Evolutionary conservation across 2,888 invertebrate genomes (phyloP), one percentile per base, ranked within the genome.

Genomic region (Cerceris rybyensis): DNA sequence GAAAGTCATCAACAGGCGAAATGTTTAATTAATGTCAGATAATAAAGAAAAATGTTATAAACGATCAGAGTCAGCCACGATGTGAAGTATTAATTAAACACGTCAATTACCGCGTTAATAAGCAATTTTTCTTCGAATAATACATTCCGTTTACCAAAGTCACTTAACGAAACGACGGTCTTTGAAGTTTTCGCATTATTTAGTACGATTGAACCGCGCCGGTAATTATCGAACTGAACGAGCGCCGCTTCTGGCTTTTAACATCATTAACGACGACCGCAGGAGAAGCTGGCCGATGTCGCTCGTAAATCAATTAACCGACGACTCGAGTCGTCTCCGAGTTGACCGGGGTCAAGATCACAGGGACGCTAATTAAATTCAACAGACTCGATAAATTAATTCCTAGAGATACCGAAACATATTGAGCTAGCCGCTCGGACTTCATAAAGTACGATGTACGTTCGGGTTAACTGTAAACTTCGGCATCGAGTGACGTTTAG

Each of bases 241-340:
- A 50, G 39, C 17, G 57, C 13, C 28, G 28, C 16, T 28, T 50
- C n/a, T 11, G 13, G 17, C 39, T 43, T 52, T 58, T 61, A 43
- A 16, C 13, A 17, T 46, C 57, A 50, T 66, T 61, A 71, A 43
- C 65, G 50, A 43, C 14, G 61, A 43, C 16, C 49, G 43, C 28
- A 42, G n/a, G 28, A 11, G 58, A 64, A 49, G 49, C 67, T 55
- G 50, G 42, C n/a, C 49, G 68, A 59, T 42, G 68, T 59, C 50
- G 60, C 58, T 72, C 66, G 68, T 77, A 77, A 77, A 74, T 77
- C 66, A 74, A 74, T 77, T 77, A 77, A 43, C 57, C 52, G 41
- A 14, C 13, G 57, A 61, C 42, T 28, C 28, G 52, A 50, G 57
- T 42, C 43, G 49, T 70, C 68, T 50, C 28, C 14, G 52, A 57